phyloP scores from a whole-genome alignment of 2,797 vertebrate species.

The Alectoris magna region DNA sequence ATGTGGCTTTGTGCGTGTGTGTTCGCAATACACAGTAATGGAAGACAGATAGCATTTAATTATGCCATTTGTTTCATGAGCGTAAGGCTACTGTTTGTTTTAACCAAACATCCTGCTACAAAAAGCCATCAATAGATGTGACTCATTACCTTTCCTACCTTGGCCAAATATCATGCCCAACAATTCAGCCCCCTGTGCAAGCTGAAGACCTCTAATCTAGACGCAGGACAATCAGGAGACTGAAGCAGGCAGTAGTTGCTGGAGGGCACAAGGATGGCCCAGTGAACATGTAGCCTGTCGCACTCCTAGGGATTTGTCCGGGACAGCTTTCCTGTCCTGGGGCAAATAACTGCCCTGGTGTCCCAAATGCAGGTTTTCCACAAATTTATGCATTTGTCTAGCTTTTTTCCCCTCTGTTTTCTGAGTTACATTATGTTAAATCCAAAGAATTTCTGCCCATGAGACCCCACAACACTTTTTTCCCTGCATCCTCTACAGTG shows the following conservation, averaged over 20 bases:
- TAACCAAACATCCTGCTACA: constrained; percentile 46
- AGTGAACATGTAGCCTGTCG: rapidly evolving
- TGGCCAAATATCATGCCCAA: background rate
- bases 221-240: background rate
- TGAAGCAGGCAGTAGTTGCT: background rate
- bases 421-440: background rate
- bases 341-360: background rate
- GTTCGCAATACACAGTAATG: background rate
- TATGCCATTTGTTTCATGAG: background rate
- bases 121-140: background rate
- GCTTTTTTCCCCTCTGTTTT: background rate
- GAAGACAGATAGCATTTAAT: background rate
- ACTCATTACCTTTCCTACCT: background rate
- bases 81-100: background rate
- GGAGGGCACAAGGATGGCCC: rapidly evolving
- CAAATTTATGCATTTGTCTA: background rate
- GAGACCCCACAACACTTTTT: background rate
- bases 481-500: background rate
- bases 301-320: background rate
- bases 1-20: background rate
- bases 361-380: background rate
- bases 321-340: background rate
- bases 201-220: background rate
- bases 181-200: background rate
- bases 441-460: background rate